Evolutionary conservation across 2,113 vertebrate species (phyloP).

Genomic region (Melanotaenia duboulayi): DNA sequence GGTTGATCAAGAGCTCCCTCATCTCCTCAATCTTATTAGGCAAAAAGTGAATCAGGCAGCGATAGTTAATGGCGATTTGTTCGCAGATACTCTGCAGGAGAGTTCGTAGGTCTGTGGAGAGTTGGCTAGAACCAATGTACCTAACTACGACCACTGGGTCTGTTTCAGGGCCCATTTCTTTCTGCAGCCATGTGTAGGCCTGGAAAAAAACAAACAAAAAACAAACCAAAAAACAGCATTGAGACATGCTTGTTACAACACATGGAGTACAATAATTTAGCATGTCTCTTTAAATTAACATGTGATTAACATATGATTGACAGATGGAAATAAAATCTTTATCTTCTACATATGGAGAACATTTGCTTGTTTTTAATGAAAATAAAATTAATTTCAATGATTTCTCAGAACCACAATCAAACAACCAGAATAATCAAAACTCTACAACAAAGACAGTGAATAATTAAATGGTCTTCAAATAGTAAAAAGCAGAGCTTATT

Average conservation of each 20-base stretch:
- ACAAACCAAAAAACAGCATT: slow-evolving; percentile 51
- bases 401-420: too few species aligned
- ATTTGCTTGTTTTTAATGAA: too few species aligned
- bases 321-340: too few species aligned
- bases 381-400: neutral
- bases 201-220: slow-evolving; percentile 73
- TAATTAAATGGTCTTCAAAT: too few species aligned
- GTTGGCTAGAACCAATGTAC: slow-evolving; percentile 92
- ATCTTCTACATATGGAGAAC: too few species aligned
- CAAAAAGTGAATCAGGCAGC: slow-evolving; percentile 93
- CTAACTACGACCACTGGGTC: slow-evolving; percentile 94
- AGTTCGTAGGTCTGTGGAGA: slow-evolving; percentile 90
- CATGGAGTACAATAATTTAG: too few species aligned
- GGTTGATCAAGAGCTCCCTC: slow-evolving; percentile 92
- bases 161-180: slow-evolving; percentile 94
- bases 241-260: slow-evolving; percentile 24
- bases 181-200: slow-evolving; percentile 95
- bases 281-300: neutral
- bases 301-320: neutral
- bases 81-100: slow-evolving; percentile 97
- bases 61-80: slow-evolving; percentile 95
- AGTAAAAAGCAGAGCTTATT: neutral
- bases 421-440: too few species aligned
- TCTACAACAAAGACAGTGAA: too few species aligned
- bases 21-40: slow-evolving; percentile 98